A percentile compares a stretch with the other conserved stretches of the same genome.
Evolutionary conservation across 1,140 invertebrate species (phyloP).

Genomic region (Drosophila micromelanica): DNA sequence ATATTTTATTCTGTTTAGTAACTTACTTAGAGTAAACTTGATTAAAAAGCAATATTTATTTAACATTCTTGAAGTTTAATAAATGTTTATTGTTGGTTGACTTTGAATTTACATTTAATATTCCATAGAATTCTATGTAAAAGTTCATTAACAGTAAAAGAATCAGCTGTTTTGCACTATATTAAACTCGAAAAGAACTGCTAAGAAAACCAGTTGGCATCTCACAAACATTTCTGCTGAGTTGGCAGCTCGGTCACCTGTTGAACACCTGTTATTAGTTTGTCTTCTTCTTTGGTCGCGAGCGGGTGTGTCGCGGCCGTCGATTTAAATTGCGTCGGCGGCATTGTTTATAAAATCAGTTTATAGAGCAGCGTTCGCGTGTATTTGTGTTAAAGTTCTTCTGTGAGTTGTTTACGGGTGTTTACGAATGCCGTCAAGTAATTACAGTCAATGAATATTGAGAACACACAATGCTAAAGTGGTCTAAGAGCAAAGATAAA

Average conservation of each 20-base stretch:
- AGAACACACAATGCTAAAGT: conserved; percentile 25
- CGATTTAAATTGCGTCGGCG: conserved; percentile 45
- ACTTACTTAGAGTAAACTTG: too few species aligned
- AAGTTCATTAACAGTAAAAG: background rate
- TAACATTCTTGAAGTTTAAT: background rate
- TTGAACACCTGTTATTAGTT: conserved; percentile 52
- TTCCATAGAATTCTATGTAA: background rate
- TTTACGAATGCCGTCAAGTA: conserved; percentile 32
- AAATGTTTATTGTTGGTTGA: too few species aligned
- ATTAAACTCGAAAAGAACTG: conserved; percentile 13
- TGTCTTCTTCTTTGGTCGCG: conserved; percentile 37
- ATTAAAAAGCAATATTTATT: too few species aligned
- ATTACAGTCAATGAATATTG: conserved; percentile 38
- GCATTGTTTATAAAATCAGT: conserved; percentile 42
- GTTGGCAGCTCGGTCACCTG: conserved; percentile 33
- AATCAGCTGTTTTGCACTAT: conserved; percentile 2
- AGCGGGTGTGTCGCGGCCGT: conserved; percentile 42
- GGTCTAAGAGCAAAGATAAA: conserved; percentile 30
- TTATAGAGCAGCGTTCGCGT: conserved; percentile 21
- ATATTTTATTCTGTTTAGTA: too few species aligned
- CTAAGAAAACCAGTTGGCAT: conserved; percentile 6
- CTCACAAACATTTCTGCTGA: background rate
- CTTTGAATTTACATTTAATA: background rate
- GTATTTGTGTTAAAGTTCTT: conserved; percentile 27
- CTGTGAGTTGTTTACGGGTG: conserved; percentile 12